Evolutionary conservation across 2,888 invertebrate species (phyloP), one percentile per base, ranked within the genome.

Genomic region (Orchestes rusci): DNA sequence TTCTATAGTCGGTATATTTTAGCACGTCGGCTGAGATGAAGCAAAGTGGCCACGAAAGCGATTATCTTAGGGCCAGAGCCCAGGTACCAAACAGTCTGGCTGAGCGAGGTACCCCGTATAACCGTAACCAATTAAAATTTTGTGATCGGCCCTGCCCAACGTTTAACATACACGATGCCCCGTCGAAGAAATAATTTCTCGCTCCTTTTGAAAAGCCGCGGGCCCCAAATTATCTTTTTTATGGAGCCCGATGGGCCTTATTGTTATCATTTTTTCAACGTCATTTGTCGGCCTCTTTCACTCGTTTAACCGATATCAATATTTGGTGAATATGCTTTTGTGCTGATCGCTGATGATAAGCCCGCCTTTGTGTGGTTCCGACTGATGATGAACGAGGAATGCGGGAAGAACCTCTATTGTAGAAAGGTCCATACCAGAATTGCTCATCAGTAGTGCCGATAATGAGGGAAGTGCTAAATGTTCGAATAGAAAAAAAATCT

Each of bases 91-190:
- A 45, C 48, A 43, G 52, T 48, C 43, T 49, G 44, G 45, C 41
- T 29, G 48, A 44, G 48, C 43, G 33, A 20, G 39, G 36, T 43
- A 45, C 43, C 47, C 49, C 39, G 39, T 39, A 36, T n/a, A 45
- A 56, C 56, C 58, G 56, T 54, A 56, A 54, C 57, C 56, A 59
- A 59, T 59, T 59, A 59, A 57, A 55, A 55, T 57, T 59, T 57
- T 56, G 56, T 56, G 56, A 57, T 59, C 58, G 51, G 55, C 52
- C 51, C 43, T 23, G 49, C 58, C 58, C 58, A 59, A 33, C 57
- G 54, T 59, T 59, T 59, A 59, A 55, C 57, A 56, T 56, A 54
- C 53, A 55, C 45, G 48, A 43, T 37, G 38, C 40, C 29, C 36
- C n/a, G 28, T 18, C 42, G 39, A 48, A 41, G 45, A 50, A 45